These are phyloP conservation scores for Montipora capitata DNA, from an alignment of 92 coral and sea anemone genomes.

Conservation along the genomic window DNA sequence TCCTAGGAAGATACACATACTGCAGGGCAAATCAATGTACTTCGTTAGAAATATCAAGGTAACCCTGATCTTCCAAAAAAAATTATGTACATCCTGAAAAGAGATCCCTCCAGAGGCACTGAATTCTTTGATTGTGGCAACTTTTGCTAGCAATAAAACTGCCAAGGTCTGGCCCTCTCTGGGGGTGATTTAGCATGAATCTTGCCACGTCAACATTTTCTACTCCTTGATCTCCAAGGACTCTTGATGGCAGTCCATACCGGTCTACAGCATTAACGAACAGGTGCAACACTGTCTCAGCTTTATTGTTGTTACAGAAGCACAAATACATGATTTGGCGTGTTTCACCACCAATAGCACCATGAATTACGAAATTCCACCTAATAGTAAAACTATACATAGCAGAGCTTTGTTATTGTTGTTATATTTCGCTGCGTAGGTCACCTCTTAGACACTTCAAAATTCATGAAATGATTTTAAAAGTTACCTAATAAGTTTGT, in stretches of 20 bases:
- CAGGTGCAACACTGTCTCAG: constrained; percentile 65
- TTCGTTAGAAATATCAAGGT: constrained; percentile 71
- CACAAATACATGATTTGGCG: constrained; percentile 63
- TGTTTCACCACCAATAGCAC: constrained; percentile 75
- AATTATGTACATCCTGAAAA: constrained; percentile 73
- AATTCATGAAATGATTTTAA: neutral
- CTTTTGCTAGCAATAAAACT: constrained; percentile 77
- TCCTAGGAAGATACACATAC: constrained; percentile 71
- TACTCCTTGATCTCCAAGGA: constrained; percentile 78
- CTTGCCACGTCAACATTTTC: constrained; percentile 81
- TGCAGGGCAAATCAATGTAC: constrained; percentile 77
- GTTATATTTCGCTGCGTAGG: too few relatives aligned
- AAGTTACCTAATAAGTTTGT: constrained; percentile 64
- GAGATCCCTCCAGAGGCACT: constrained; percentile 79
- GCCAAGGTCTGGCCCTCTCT: constrained; percentile 82
- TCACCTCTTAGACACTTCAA: too few relatives aligned
- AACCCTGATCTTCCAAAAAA: constrained; percentile 79
- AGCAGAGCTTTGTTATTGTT: too few relatives aligned
- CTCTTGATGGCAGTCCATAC: constrained; percentile 65
- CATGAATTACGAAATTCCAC: constrained; percentile 80
- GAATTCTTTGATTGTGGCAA: constrained; percentile 71
- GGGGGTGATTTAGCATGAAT: constrained; percentile 77
- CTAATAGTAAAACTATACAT: constrained; percentile 15
- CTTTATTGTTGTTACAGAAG: constrained; percentile 71
- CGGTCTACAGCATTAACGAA: constrained; percentile 68